Evolutionary conservation across 2,113 vertebrate species (phyloP).

Genomic region (Xenus cinereus): DNA sequence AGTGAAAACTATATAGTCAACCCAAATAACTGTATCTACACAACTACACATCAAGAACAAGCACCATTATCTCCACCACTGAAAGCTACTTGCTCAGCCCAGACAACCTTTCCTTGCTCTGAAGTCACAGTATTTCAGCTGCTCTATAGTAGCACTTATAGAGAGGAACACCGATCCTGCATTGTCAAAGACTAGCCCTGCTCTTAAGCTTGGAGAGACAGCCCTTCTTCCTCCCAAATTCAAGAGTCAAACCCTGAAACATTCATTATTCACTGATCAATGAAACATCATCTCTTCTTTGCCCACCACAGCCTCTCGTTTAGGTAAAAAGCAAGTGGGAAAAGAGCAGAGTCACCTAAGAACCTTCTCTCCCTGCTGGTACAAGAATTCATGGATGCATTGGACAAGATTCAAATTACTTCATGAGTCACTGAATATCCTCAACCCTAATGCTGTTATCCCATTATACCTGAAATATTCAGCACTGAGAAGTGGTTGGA

Average conservation of each 20-base stretch:
- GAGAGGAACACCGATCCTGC: background rate
- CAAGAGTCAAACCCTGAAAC: background rate
- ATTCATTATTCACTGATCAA: background rate
- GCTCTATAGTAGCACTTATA: background rate
- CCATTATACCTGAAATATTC: background rate
- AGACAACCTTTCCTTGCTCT: background rate
- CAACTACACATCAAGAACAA: background rate
- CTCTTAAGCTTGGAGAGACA: background rate
- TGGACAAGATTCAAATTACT: background rate
- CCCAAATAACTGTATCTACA: background rate
- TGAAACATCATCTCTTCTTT: background rate
- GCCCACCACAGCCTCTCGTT: background rate
- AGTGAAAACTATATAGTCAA: background rate
- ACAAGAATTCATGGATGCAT: background rate
- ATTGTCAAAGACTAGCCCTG: background rate
- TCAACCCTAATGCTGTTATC: background rate
- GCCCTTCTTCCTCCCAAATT: background rate
- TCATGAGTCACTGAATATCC: background rate
- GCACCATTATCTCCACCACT: background rate
- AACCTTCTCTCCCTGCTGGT: fast-evolving
- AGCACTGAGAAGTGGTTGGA: background rate
- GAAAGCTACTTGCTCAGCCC: background rate
- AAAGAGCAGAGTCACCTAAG: background rate
- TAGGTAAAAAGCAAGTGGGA: background rate
- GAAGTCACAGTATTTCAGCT: background rate